phyloP scores from a whole-genome alignment of 2,113 vertebrate species.

The Gracilinanus agilis region DNA sequence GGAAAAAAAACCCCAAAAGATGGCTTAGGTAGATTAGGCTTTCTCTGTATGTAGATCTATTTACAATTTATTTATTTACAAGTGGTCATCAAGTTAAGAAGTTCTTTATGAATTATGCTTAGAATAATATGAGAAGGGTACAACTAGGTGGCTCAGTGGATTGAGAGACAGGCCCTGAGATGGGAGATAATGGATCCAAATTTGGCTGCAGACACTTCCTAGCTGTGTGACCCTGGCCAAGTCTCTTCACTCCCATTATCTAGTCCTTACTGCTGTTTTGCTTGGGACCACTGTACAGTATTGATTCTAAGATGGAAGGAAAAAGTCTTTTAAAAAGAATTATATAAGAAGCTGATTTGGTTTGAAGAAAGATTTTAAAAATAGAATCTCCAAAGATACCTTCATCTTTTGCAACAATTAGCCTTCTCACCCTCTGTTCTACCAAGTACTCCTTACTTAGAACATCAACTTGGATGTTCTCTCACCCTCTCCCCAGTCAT shows the following conservation, averaged over 20 bases:
- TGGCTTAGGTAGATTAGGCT: conserved; percentile 11
- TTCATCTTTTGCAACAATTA: neutral
- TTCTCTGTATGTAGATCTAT: conserved; percentile 29
- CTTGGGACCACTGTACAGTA: no score
- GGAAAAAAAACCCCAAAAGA: neutral
- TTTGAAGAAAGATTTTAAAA: conserved; percentile 25
- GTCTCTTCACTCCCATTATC: no score
- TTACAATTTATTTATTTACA: conserved; percentile 38
- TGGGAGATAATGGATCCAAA: no score
- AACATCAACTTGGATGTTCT: neutral
- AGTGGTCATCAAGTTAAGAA: neutral
- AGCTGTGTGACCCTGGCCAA: no score
- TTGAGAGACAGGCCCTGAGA: no score
- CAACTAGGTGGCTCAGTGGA: no score
- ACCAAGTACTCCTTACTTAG: neutral
- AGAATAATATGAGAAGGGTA: no score
- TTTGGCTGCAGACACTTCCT: no score
- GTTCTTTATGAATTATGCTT: conserved; percentile 24
- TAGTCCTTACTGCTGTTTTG: no score
- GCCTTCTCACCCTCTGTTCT: neutral
- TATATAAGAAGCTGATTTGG: conserved; percentile 3
- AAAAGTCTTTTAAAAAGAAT: no score
- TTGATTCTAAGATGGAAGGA: no score
- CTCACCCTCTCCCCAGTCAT: neutral
- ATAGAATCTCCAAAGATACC: neutral